Conservation (phyloP, 2,888 invertebrate species). For the Hypena proboscidalis region DNA sequence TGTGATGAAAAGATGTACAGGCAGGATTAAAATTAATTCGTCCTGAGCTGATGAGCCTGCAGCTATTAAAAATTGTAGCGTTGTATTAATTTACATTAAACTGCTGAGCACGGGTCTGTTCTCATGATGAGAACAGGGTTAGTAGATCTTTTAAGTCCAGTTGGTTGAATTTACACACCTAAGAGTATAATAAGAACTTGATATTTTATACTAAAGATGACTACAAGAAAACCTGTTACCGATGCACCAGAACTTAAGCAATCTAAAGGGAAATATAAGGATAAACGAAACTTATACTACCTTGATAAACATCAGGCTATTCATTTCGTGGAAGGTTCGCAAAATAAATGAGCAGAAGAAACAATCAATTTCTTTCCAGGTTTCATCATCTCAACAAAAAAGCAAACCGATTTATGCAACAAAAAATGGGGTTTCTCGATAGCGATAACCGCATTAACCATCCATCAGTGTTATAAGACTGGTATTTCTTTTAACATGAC, state of each 20-base stretch:
- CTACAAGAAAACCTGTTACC: no score
- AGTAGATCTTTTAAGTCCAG: no score
- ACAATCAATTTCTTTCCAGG: neutral
- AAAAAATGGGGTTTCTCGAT: constrained; percentile 17
- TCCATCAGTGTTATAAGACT: no score
- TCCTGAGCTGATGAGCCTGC: no score
- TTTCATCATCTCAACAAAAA: constrained; percentile 12
- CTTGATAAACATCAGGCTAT: neutral
- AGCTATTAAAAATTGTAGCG: no score
- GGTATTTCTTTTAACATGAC: constrained; percentile 29
- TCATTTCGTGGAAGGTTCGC: neutral
- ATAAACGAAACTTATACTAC: neutral
- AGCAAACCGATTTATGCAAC: constrained; percentile 2
- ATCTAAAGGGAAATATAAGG: neutral
- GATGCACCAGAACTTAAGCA: no score
- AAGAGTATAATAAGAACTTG: no score
- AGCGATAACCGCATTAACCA: constrained; percentile 23
- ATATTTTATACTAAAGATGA: no score
- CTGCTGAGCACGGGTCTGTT: no score
- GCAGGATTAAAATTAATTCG: neutral
- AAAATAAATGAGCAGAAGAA: neutral
- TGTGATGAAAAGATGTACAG: neutral
- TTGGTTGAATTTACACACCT: no score
- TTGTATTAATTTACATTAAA: no score
- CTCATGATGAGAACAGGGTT: no score